Percentiles rank a stretch among this genome's conserved stretches.
phyloP scores from a whole-genome alignment of 2,797 vertebrate genomes.

The Thripadectes ignobilis region DNA sequence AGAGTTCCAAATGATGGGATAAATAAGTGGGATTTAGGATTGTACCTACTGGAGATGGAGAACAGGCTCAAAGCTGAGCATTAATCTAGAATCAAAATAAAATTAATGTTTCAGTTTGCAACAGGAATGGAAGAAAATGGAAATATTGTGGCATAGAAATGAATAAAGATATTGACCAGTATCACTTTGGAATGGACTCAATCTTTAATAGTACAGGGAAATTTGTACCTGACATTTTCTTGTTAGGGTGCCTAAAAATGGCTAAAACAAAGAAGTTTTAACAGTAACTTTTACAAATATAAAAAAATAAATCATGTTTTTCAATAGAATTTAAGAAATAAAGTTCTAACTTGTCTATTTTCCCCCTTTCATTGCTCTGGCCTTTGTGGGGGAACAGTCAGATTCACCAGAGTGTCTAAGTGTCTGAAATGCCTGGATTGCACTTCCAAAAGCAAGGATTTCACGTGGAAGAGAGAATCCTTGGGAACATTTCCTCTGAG shows the following conservation, averaged over 20 bases:
- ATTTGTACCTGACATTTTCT: not conserved
- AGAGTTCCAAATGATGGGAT: not conserved
- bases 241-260: not conserved
- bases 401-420: not conserved
- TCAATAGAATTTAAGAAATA: rapidly evolving
- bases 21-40: not conserved
- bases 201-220: not conserved
- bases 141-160: not conserved
- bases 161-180: not conserved
- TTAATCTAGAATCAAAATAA: not conserved
- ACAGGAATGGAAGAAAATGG: not conserved
- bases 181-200: not conserved
- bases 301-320: not conserved
- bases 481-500: not conserved
- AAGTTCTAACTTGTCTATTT: not conserved
- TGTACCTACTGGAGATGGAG: not conserved
- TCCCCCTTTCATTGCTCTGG: not conserved
- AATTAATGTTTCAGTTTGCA: not conserved
- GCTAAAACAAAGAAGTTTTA: not conserved
- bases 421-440: not conserved
- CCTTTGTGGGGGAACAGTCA: not conserved
- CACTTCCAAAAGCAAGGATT: not conserved
- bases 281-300: not conserved
- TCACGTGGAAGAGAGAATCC: not conserved
- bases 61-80: not conserved